Conservation (phyloP, 2,797 vertebrate genomes). For the Spinus olivaceus region DNA sequence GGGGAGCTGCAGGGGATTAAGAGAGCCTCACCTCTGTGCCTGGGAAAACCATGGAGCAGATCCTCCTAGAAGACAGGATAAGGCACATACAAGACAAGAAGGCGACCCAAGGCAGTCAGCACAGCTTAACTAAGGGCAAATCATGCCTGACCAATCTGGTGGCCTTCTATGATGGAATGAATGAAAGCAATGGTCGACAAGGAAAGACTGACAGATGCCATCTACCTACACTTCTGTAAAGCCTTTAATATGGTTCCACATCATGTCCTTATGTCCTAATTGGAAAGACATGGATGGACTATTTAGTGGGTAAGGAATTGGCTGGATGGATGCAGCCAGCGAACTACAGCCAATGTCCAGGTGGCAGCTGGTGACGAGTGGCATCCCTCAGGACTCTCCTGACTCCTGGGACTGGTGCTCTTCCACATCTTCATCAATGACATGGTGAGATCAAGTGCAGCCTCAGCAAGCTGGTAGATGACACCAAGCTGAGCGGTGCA, state of each 20-base stretch:
- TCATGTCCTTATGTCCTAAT: background rate
- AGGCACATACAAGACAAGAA: background rate
- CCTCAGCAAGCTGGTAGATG: background rate
- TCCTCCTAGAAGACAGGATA: background rate
- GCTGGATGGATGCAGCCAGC: background rate
- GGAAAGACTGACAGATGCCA: background rate
- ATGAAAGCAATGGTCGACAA: fast-evolving
- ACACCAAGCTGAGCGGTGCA: background rate
- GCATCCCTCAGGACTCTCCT: background rate
- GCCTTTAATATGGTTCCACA: background rate
- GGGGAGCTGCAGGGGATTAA: background rate
- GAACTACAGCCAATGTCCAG: background rate
- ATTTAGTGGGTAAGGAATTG: background rate
- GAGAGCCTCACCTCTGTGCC: background rate
- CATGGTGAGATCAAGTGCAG: background rate
- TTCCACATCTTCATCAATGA: background rate
- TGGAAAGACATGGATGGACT: background rate
- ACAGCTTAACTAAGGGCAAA: background rate
- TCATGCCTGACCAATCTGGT: background rate
- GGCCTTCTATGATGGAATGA: background rate
- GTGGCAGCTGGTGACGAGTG: background rate
- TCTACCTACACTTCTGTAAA: background rate
- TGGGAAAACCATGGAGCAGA: background rate
- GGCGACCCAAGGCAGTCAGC: background rate
- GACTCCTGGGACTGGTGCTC: background rate